A percentile compares a stretch with the other conserved stretches of the same genome.
Conservation (phyloP, 2,888 invertebrate species). For the Ochropleura plecta region DNA sequence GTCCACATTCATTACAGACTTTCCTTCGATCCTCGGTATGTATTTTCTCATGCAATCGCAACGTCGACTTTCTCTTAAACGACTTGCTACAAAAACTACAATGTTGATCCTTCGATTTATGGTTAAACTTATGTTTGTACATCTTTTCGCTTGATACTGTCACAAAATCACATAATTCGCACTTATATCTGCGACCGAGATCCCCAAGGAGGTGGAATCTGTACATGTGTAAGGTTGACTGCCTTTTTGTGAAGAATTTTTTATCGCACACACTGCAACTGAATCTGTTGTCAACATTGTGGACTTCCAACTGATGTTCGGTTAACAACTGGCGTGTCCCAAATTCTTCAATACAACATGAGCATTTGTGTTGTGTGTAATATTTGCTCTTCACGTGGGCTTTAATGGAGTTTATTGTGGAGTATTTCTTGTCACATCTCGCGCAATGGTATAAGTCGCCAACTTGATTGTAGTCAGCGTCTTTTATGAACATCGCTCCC, state of each 20-base stretch:
- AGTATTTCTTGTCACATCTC: conserved; percentile 76
- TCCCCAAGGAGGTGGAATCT: conserved; percentile 84
- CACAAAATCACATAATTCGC: conserved; percentile 81
- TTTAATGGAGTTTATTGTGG: conserved; percentile 69
- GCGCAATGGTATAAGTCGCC: conserved; percentile 72
- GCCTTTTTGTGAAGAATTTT: conserved; percentile 75
- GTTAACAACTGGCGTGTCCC: conserved; percentile 73
- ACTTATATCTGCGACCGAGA: conserved; percentile 78
- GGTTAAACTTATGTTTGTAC: conserved; percentile 82
- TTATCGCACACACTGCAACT: conserved; percentile 83
- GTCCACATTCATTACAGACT: conserved; percentile 80
- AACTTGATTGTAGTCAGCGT: conserved; percentile 73
- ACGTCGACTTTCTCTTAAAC: conserved; percentile 80
- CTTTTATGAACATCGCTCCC: conserved; percentile 69
- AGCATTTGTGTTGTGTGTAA: conserved; percentile 73
- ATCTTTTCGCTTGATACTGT: conserved; percentile 77
- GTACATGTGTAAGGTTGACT: conserved; percentile 76
- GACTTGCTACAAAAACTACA: conserved; percentile 86
- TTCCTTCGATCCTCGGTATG: conserved; percentile 84
- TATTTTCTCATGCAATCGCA: conserved; percentile 81
- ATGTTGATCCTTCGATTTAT: conserved; percentile 83
- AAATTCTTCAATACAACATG: conserved; percentile 75
- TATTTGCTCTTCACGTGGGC: conserved; percentile 78
- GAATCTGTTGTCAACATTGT: conserved; percentile 79
- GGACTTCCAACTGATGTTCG: conserved; percentile 78